Evolutionary conservation across 2,888 invertebrate species (phyloP).

Genomic region (Ophraella communa): DNA sequence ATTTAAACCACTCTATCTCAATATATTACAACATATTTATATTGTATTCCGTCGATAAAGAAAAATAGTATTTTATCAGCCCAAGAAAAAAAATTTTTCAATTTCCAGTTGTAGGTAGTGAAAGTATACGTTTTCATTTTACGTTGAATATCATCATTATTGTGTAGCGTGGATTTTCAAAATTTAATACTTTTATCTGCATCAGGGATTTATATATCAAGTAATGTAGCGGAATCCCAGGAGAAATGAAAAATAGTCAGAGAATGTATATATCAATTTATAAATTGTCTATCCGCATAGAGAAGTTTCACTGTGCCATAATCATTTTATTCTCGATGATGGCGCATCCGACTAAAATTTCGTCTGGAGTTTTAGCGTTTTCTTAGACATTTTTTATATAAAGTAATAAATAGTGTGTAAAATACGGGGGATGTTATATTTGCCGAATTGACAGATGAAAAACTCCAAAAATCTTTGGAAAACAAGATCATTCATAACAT

Average conservation of each 20-base stretch:
- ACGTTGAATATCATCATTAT: neutral
- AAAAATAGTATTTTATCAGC: neutral
- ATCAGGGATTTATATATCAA: constrained; percentile 15
- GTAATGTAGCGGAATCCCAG: constrained; percentile 10
- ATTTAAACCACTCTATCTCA: too few relatives aligned
- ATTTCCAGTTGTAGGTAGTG: neutral
- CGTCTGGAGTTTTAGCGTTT: too few relatives aligned
- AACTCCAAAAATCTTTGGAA: too few relatives aligned
- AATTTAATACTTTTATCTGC: constrained; percentile 15
- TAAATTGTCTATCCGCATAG: constrained; percentile 18
- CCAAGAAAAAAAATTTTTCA: neutral
- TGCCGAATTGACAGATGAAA: too few relatives aligned
- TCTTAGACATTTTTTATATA: too few relatives aligned
- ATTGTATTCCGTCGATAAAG: too few relatives aligned
- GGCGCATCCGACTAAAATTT: neutral
- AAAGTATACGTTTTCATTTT: neutral
- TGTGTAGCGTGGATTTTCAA: constrained; percentile 1
- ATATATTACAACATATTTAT: too few relatives aligned
- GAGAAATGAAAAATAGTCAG: constrained; percentile 16
- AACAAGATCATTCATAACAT: too few relatives aligned
- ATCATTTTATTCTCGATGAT: neutral
- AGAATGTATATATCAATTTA: constrained; percentile 23
- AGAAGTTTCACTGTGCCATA: neutral
- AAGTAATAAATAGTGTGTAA: too few relatives aligned
- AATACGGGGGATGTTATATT: too few relatives aligned